phyloP scores from a whole-genome alignment of 2,113 vertebrate genomes.

The Sclerurus mexicanus region DNA sequence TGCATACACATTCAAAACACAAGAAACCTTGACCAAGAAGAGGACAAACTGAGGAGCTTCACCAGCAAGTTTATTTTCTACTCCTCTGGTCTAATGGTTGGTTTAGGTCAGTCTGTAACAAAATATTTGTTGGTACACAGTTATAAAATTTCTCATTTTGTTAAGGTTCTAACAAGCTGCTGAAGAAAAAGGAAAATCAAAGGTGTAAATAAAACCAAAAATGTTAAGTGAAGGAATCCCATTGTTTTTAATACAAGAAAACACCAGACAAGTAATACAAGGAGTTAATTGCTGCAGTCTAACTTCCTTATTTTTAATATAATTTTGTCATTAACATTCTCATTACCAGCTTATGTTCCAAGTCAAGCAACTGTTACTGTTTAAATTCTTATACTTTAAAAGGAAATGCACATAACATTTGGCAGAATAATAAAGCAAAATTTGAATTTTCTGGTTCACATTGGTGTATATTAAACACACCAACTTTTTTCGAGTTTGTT shows the following conservation, averaged over 20 bases:
- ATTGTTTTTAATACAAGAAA: not conserved
- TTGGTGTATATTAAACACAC: not conserved
- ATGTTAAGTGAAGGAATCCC: not conserved
- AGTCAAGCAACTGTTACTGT: not conserved
- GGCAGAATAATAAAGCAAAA: not conserved
- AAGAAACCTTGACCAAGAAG: not conserved
- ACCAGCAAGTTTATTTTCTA: not conserved
- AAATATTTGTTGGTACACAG: not conserved
- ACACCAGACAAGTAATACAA: not conserved
- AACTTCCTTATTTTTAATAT: not conserved
- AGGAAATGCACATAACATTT: not conserved
- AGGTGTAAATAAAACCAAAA: slow-evolving; percentile 43
- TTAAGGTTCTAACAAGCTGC: slow-evolving; percentile 32
- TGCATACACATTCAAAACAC: not conserved
- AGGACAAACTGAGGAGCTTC: not conserved
- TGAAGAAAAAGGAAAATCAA: slow-evolving; percentile 39
- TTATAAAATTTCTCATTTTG: not conserved
- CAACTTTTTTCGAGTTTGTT: not conserved
- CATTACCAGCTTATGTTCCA: not conserved
- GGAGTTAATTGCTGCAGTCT: not conserved
- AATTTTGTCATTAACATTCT: not conserved
- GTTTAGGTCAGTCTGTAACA: not conserved
- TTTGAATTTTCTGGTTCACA: not conserved
- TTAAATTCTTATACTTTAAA: not conserved
- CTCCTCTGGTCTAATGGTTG: not conserved